Percentiles rank a stretch among this genome's conserved stretches.
Conservation (phyloP, 2,113 vertebrate species). For the Caretta caretta region DNA sequence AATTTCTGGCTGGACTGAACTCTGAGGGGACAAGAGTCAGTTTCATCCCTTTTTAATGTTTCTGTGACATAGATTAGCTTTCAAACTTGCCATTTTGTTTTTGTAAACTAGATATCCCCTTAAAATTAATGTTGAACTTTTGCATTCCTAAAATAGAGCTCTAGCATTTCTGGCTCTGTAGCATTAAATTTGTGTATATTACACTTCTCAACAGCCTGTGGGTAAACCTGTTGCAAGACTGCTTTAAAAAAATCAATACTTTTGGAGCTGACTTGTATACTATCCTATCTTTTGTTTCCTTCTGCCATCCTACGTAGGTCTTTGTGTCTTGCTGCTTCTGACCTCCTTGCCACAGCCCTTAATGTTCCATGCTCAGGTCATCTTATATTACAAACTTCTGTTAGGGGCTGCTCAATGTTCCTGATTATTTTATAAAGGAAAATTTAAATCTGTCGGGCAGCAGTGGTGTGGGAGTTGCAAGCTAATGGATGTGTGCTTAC, state of each 20-base stretch:
- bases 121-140: neutral
- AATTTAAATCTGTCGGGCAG: neutral
- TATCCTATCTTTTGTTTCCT: neutral
- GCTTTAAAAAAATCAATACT: neutral
- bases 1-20: neutral
- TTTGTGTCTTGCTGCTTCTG: neutral
- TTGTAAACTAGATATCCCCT: neutral
- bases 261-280: neutral
- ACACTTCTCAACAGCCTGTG: neutral
- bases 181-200: neutral
- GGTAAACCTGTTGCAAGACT: neutral
- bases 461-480: neutral
- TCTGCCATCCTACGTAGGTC: neutral
- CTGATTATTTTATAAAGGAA: neutral
- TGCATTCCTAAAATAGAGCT: neutral
- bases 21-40: neutral
- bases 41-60: neutral
- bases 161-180: neutral
- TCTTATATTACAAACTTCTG: neutral
- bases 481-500: neutral
- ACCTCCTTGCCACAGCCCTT: neutral
- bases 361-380: neutral
- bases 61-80: neutral
- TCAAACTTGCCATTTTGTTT: neutral
- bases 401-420: neutral